Evolutionary conservation across 1,140 invertebrate genomes (phyloP).

Genomic region (Dryas iulia): DNA sequence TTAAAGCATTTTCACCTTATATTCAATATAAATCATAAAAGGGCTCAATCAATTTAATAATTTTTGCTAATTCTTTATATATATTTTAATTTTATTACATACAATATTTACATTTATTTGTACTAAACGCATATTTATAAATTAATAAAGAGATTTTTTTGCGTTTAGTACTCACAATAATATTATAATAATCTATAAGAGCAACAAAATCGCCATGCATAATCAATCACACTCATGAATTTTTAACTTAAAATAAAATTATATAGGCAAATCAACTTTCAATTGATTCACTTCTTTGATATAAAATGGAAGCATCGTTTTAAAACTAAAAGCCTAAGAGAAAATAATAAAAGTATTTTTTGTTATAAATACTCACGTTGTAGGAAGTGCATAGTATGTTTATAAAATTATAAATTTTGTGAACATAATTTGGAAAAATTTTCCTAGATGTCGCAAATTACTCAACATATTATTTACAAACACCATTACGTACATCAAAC

Average conservation of each 20-base stretch:
- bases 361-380: constrained; percentile 1
- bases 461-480: constrained; percentile 72
- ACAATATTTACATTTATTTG: constrained; percentile 69
- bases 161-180: constrained; percentile 58
- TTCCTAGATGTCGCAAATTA: constrained; percentile 52
- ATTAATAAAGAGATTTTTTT: constrained; percentile 57
- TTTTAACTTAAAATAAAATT: constrained; percentile 67
- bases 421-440: constrained; percentile 20
- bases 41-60: constrained; percentile 65
- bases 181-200: constrained; percentile 56
- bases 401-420: constrained; percentile 19
- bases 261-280: constrained; percentile 71
- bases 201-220: constrained; percentile 73
- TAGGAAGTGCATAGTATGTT: constrained; percentile 17
- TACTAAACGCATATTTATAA: constrained; percentile 67
- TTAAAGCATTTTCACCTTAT: constrained; percentile 78
- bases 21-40: constrained; percentile 74
- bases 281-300: constrained; percentile 77
- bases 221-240: constrained; percentile 74
- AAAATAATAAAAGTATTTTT: constrained; percentile 30
- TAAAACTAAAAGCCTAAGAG: constrained; percentile 61
- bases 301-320: constrained; percentile 79
- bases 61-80: constrained; percentile 63
- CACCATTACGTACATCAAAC: constrained; percentile 60
- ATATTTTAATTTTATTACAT: constrained; percentile 52